phyloP scores from a whole-genome alignment of 1,140 invertebrate species.

The Ptiloglossa arizonensis region DNA sequence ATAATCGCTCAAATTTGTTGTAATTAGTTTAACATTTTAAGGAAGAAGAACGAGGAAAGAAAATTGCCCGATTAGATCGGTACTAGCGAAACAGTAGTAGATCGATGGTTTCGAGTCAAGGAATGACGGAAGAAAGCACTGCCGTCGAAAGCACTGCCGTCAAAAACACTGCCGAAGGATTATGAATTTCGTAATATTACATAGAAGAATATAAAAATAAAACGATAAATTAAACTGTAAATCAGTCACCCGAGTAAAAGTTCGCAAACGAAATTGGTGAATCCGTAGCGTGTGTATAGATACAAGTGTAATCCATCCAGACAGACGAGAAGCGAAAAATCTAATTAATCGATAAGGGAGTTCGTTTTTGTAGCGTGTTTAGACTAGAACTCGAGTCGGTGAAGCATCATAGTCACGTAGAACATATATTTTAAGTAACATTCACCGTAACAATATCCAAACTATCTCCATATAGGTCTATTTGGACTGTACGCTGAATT shows the following conservation, averaged over 20 bases:
- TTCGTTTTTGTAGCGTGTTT: constrained; percentile 31
- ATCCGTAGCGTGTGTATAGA: constrained; percentile 20
- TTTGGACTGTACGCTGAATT: constrained; percentile 8
- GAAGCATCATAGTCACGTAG: constrained; percentile 51
- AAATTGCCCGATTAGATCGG: not conserved
- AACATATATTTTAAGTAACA: constrained; percentile 55
- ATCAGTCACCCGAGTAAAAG: not conserved
- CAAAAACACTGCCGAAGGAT: constrained; percentile 31
- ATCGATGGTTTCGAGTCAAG: not conserved
- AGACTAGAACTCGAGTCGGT: constrained; percentile 28
- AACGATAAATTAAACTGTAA: not conserved
- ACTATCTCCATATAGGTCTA: not conserved
- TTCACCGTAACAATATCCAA: constrained; percentile 3
- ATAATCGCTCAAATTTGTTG: constrained; percentile 57
- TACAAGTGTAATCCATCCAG: constrained; percentile 69
- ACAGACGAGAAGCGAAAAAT: constrained; percentile 43
- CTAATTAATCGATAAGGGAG: not conserved
- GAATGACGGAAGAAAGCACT: not conserved
- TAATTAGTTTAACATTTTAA: constrained; percentile 44
- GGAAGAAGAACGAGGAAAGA: not conserved
- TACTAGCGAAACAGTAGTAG: not conserved
- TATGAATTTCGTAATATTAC: constrained; percentile 21
- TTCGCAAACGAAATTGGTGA: constrained; percentile 24
- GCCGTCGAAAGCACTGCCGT: constrained; percentile 23
- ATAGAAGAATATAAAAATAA: not conserved